A percentile compares a stretch with the other conserved stretches of the same genome.
Conservation (phyloP, 64 coral and sea anemone genomes). For the Stichodactyla helianthus region DNA sequence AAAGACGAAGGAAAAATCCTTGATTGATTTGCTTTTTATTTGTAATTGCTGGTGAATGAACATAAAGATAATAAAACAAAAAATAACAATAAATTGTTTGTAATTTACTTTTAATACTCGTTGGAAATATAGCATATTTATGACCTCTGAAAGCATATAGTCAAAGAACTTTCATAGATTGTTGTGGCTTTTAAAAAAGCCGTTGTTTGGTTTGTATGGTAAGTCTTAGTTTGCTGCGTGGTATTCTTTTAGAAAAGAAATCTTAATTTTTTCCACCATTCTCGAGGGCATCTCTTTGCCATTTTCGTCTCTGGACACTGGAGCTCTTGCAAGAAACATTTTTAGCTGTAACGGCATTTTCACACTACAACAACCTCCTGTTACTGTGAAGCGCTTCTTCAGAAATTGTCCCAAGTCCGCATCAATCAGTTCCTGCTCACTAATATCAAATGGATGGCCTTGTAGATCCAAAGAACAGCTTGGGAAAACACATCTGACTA, state of each 20-base stretch:
- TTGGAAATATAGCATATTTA: too few relatives aligned
- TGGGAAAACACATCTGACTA: neutral
- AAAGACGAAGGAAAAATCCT: too few relatives aligned
- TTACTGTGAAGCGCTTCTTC: neutral
- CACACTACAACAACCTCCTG: neutral
- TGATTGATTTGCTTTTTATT: too few relatives aligned
- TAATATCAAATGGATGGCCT: neutral
- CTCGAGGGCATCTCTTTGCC: neutral
- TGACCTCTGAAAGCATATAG: neutral
- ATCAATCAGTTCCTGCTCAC: neutral
- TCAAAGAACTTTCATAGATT: neutral
- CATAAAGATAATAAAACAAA: too few relatives aligned
- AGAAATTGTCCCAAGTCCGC: neutral
- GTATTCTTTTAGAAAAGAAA: neutral
- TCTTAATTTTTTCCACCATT: neutral
- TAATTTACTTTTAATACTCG: too few relatives aligned
- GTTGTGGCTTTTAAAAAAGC: slow-evolving; percentile 3
- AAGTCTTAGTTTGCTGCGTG: neutral
- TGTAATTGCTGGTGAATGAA: too few relatives aligned
- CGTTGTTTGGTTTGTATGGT: neutral
- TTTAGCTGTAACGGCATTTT: neutral
- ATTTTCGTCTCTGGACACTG: neutral
- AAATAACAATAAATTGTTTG: too few relatives aligned
- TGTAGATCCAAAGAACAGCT: neutral
- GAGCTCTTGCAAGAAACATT: neutral